Conservation (phyloP, 2,113 vertebrate species). For the Gracilinanus agilis region DNA sequence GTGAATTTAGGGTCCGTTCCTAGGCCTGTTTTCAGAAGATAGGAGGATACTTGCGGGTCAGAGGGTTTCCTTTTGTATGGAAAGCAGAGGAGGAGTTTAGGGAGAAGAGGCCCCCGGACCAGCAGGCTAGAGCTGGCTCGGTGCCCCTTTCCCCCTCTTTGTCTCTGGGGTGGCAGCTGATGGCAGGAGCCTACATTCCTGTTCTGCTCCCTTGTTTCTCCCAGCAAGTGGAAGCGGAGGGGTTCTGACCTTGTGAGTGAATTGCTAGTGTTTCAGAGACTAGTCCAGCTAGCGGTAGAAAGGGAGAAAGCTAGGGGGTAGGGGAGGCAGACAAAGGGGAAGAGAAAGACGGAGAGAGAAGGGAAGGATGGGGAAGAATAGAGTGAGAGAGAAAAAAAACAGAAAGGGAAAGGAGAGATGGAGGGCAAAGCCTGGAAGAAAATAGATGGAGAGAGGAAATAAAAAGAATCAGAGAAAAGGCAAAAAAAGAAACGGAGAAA, state of each 20-base stretch:
- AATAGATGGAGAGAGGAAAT: not conserved
- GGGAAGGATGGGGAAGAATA: conserved; percentile 28
- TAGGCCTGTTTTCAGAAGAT: not conserved
- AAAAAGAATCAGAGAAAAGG: not conserved
- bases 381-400: not conserved
- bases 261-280: not conserved
- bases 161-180: not conserved
- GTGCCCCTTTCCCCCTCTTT: not conserved
- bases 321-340: not conserved
- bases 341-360: not conserved
- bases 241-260: not conserved
- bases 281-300: not conserved
- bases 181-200: not conserved
- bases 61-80: not conserved
- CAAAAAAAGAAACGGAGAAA: not conserved
- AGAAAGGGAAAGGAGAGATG: conserved; percentile 31
- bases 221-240: no score
- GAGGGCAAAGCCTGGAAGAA: not conserved
- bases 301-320: not conserved
- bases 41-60: not conserved
- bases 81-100: not conserved
- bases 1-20: no score
- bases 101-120: not conserved
- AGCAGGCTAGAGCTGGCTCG: not conserved
- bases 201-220: not conserved